Conservation (phyloP, 1,140 invertebrate species). For the Sitobion miscanthi region DNA sequence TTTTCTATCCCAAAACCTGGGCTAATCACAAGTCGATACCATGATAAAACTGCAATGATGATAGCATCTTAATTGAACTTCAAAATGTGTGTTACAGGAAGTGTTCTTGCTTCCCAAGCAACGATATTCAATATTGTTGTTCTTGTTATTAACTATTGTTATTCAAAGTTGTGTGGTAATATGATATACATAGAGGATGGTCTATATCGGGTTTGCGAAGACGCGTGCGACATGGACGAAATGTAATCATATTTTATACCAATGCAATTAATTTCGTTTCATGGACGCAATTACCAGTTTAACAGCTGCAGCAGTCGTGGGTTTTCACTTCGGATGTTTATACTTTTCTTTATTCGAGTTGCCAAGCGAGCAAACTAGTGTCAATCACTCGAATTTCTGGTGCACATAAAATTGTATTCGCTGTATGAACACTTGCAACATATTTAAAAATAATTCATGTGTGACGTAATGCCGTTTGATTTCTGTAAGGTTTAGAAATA, state of each 20-base stretch:
- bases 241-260: not conserved
- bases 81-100: too few relatives aligned
- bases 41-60: too few relatives aligned
- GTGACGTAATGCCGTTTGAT: not conserved
- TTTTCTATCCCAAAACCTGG: too few relatives aligned
- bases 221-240: not conserved
- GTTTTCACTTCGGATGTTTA: not conserved
- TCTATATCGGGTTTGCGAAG: not conserved
- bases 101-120: too few relatives aligned
- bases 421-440: not conserved
- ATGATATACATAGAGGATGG: too few relatives aligned
- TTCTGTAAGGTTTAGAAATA: not conserved
- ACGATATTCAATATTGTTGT: too few relatives aligned
- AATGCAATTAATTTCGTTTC: not conserved
- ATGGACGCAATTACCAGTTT: not conserved
- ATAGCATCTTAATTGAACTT: too few relatives aligned
- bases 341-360: not conserved
- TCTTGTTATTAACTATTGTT: too few relatives aligned
- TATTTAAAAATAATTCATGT: not conserved
- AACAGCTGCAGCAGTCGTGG: not conserved
- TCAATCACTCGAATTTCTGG: not conserved
- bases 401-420: not conserved
- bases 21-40: too few relatives aligned
- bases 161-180: too few relatives aligned
- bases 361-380: not conserved